These are phyloP conservation scores for Argyresthia goedartella DNA, from an alignment of 2,888 invertebrate genomes.

Conservation along the genomic window DNA sequence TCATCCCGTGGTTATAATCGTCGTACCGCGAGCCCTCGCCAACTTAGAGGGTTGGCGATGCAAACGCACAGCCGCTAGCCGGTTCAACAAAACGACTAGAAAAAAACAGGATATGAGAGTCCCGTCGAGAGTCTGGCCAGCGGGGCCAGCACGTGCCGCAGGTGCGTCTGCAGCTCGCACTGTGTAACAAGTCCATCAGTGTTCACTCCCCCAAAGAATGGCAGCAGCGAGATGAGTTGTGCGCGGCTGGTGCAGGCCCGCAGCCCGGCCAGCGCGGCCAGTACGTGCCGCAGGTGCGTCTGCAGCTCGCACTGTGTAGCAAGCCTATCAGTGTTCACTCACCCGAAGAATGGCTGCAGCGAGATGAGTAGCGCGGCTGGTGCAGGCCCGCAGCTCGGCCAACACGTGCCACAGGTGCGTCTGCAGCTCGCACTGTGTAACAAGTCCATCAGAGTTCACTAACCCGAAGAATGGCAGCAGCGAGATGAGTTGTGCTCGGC, in stretches of 20 bases:
- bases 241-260: too few species aligned
- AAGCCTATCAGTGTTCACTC: too few species aligned
- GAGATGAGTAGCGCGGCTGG: too few species aligned
- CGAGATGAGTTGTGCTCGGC: constrained; percentile 82
- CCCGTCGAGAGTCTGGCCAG: constrained; percentile 87
- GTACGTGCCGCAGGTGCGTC: constrained; percentile 87
- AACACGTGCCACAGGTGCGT: constrained; percentile 88
- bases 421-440: constrained; percentile 50
- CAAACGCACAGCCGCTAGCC: too few species aligned
- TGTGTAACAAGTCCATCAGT: too few species aligned
- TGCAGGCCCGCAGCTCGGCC: constrained; percentile 90
- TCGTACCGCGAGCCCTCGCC: too few species aligned
- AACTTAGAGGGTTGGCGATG: too few species aligned
- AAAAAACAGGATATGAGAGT: too few species aligned
- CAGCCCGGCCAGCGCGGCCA: constrained; percentile 87
- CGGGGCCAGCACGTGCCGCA: constrained; percentile 85
- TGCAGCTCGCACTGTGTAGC: constrained; percentile 31
- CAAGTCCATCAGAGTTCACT: background rate
- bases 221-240: constrained; percentile 17
- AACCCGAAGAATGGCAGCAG: constrained; percentile 78
- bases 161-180: constrained; percentile 82
- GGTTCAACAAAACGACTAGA: too few species aligned
- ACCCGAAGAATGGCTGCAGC: background rate
- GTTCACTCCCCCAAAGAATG: background rate
- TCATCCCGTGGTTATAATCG: too few species aligned